Evolutionary conservation across 2,797 vertebrate genomes (phyloP).

Genomic region (Aulostomus chinensis): DNA sequence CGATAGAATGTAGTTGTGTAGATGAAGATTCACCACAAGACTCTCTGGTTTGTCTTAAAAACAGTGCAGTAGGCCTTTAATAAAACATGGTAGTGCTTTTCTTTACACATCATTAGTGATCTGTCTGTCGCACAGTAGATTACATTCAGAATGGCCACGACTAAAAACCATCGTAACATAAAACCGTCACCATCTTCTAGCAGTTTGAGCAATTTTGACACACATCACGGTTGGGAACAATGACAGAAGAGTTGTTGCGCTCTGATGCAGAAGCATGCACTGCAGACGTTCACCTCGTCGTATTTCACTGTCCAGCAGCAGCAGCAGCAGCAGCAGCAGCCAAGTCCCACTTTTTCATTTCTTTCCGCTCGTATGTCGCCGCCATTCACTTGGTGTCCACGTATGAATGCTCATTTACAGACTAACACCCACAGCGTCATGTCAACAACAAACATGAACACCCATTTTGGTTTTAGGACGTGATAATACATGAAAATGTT

Average conservation of each 20-base stretch:
- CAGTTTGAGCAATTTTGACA: slow-evolving; percentile 34
- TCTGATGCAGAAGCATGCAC: slow-evolving; percentile 54
- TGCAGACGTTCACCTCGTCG: slow-evolving; percentile 16
- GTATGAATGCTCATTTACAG: too few relatives aligned
- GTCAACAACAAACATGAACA: too few relatives aligned
- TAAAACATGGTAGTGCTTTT: slow-evolving; percentile 86
- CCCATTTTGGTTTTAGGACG: slow-evolving; percentile 12
- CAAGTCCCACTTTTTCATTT: background rate
- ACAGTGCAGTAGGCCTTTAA: slow-evolving; percentile 87
- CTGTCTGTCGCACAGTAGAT: slow-evolving; percentile 66
- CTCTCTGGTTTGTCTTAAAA: slow-evolving; percentile 44
- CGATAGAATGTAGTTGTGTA: too few relatives aligned
- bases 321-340: too few relatives aligned
- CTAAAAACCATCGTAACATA: slow-evolving; percentile 31
- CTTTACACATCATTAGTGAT: slow-evolving; percentile 88
- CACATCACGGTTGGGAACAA: slow-evolving; percentile 32
- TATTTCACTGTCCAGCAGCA: too few relatives aligned
- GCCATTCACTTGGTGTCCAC: too few relatives aligned
- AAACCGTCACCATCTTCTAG: too few relatives aligned
- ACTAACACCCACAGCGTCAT: too few relatives aligned
- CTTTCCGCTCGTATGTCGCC: too few relatives aligned
- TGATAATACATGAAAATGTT: background rate
- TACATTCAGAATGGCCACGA: slow-evolving; percentile 80
- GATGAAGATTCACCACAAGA: too few relatives aligned
- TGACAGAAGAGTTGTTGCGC: slow-evolving; percentile 30